Percentiles rank a stretch among this genome's conserved stretches.
Conservation (phyloP, 2,888 invertebrate genomes). For the Agapetus fuscipes region DNA sequence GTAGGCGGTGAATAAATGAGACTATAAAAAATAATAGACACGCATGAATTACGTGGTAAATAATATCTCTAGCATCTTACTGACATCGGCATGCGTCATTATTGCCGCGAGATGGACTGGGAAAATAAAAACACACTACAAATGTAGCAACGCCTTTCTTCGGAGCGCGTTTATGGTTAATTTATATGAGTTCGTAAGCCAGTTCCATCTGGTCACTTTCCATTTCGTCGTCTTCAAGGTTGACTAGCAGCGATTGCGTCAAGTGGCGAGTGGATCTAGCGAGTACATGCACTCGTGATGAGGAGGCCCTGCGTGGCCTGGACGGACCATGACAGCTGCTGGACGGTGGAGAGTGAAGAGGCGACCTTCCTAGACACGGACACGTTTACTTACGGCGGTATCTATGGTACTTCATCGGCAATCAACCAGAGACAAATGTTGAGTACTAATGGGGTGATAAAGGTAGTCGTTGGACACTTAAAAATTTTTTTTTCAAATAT, state of each 20-base stretch:
- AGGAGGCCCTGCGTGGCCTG: no score
- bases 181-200: slow-evolving; percentile 9
- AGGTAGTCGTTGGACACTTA: no score
- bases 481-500: no score
- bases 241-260: slow-evolving; percentile 8
- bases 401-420: no score
- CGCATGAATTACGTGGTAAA: slow-evolving; percentile 3
- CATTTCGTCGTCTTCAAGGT: slow-evolving; percentile 20
- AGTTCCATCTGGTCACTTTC: slow-evolving; percentile 17
- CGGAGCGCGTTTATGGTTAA: slow-evolving; percentile 7
- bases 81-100: slow-evolving; percentile 8
- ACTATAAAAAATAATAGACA: neutral
- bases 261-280: neutral
- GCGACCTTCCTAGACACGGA: no score
- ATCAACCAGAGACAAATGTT: no score
- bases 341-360: no score
- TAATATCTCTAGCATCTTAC: slow-evolving; percentile 6
- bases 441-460: no score
- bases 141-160: slow-evolving; percentile 7
- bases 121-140: neutral
- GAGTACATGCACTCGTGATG: slow-evolving; percentile 1
- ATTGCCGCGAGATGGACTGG: slow-evolving; percentile 1
- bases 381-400: no score
- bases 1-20: no score
- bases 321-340: no score